Evolutionary conservation across 2,797 vertebrate genomes (phyloP).

Genomic region (Tenualosa thibaudeaui): DNA sequence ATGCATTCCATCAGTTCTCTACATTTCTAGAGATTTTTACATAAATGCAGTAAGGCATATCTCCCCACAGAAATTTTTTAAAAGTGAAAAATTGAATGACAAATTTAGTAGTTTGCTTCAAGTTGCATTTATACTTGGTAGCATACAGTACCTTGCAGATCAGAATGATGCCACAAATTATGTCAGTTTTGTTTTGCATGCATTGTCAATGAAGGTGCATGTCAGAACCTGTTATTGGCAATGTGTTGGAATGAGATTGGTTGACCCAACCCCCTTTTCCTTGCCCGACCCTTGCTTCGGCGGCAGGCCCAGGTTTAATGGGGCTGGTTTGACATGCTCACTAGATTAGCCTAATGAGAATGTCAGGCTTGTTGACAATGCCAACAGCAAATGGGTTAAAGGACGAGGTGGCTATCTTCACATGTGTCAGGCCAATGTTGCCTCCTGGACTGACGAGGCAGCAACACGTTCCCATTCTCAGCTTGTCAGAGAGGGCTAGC

Average conservation of each 20-base stretch:
- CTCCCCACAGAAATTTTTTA: slow-evolving; percentile 32
- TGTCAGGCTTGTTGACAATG: slow-evolving; percentile 18
- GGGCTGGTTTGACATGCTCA: background rate
- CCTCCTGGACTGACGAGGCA: slow-evolving; percentile 7
- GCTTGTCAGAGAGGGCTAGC: background rate
- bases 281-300: background rate
- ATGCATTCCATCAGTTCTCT: slow-evolving; percentile 47
- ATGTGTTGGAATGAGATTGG: background rate
- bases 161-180: too few species aligned
- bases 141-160: too few species aligned
- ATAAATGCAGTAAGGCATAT: slow-evolving; percentile 22
- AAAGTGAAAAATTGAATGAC: slow-evolving; percentile 41
- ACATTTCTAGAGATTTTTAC: slow-evolving; percentile 31
- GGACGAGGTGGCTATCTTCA: slow-evolving; percentile 5
- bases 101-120: slow-evolving; percentile 17
- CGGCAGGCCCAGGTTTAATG: slow-evolving; percentile 3
- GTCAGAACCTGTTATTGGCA: background rate
- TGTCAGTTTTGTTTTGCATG: background rate
- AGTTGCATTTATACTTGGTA: background rate
- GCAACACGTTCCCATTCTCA: slow-evolving; percentile 11
- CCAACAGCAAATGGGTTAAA: slow-evolving; percentile 18
- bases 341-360: slow-evolving; percentile 19
- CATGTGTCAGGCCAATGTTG: background rate
- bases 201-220: background rate
- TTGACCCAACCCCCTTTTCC: background rate